Evolutionary conservation across 2,797 vertebrate genomes (phyloP).

Genomic region (Chiloscyllium punctatum): DNA sequence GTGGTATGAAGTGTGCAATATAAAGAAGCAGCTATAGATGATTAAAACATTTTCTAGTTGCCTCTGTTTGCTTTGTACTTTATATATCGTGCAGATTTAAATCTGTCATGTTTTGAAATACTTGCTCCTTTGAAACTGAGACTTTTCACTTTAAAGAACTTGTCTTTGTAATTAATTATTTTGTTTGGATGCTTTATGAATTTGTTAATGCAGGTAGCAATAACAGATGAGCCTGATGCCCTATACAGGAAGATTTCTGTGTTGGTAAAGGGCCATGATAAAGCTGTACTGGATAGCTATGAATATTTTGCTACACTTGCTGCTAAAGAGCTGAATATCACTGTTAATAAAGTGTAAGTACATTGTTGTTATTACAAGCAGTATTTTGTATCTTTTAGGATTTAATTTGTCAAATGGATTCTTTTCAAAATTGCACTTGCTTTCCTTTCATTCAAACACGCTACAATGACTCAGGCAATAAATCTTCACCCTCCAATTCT

Average conservation of each 20-base stretch:
- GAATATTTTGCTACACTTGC: conserved; percentile 87
- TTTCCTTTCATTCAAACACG: background rate
- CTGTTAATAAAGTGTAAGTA: conserved; percentile 78
- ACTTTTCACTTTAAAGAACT: background rate
- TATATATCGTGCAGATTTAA: background rate
- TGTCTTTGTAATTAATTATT: conserved; percentile 50
- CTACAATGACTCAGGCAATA: background rate
- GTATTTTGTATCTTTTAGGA: background rate
- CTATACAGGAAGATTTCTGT: conserved; percentile 77
- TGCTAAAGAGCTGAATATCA: conserved; percentile 80
- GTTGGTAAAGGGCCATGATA: conserved; percentile 85
- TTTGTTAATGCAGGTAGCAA: conserved; percentile 64
- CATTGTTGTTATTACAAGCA: background rate
- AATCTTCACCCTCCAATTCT: no score
- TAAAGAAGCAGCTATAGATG: background rate
- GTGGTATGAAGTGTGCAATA: background rate
- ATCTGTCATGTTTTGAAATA: background rate
- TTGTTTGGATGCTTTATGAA: conserved; percentile 41
- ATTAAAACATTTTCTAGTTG: background rate
- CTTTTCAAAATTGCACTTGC: background rate
- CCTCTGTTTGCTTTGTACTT: background rate
- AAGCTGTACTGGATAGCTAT: conserved; percentile 85
- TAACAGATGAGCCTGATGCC: conserved; percentile 76
- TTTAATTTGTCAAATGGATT: background rate
- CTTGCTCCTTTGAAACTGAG: background rate